phyloP scores from a whole-genome alignment of 2,113 vertebrate species.

The Aepyceros melampus region DNA sequence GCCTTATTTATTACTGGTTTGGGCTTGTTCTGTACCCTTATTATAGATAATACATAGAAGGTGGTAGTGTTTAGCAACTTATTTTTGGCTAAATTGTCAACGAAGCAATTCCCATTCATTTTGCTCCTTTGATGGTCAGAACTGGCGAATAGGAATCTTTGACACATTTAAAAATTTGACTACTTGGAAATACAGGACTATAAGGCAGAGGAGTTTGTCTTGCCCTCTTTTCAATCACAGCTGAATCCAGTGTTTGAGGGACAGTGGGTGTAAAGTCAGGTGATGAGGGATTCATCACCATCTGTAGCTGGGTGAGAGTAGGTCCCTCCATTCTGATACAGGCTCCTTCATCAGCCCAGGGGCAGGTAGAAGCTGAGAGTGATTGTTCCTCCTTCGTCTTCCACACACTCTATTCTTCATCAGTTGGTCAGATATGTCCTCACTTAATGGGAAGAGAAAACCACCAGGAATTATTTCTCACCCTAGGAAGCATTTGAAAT shows the following conservation, averaged over 20 bases:
- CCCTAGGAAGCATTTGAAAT: not conserved
- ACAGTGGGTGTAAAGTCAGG: not conserved
- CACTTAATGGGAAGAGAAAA: not conserved
- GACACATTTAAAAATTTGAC: not conserved
- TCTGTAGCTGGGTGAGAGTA: not conserved
- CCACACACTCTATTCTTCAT: not conserved
- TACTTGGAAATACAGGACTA: not conserved
- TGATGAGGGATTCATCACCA: not conserved
- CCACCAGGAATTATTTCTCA: not conserved
- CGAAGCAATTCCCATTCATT: not conserved
- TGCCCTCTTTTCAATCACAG: not conserved
- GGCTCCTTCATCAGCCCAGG: not conserved
- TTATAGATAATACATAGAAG: not conserved
- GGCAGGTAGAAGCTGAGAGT: too few relatives aligned
- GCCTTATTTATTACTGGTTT: not conserved
- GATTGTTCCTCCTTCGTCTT: not conserved
- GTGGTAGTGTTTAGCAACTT: not conserved
- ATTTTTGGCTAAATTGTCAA: not conserved
- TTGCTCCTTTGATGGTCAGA: not conserved
- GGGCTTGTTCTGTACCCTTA: not conserved
- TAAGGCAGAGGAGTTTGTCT: not conserved
- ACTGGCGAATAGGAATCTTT: not conserved
- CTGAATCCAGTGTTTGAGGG: not conserved
- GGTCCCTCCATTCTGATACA: not conserved
- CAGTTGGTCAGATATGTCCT: too few relatives aligned